Evolutionary conservation across 2,113 vertebrate genomes (phyloP).

Genomic region (Sander vitreus): DNA sequence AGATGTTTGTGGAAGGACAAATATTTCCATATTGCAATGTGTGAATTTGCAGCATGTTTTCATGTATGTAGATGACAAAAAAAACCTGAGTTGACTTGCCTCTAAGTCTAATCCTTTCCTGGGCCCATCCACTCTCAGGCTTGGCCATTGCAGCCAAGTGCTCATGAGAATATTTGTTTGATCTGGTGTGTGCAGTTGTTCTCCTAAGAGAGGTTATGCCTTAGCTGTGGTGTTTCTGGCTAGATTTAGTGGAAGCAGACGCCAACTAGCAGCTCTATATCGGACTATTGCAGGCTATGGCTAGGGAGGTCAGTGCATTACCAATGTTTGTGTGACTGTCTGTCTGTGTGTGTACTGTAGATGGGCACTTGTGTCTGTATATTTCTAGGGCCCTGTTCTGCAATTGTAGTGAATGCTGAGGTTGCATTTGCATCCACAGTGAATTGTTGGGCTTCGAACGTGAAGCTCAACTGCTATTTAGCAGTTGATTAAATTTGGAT

Average conservation of each 20-base stretch:
- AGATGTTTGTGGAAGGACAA: not conserved
- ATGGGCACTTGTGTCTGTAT: constrained; percentile 37
- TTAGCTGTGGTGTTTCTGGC: constrained; percentile 47
- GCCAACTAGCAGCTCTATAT: constrained; percentile 54
- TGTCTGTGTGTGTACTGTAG: constrained; percentile 10
- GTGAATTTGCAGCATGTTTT: constrained; percentile 19
- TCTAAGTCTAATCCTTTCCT: constrained; percentile 19
- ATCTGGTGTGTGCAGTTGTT: constrained; percentile 48
- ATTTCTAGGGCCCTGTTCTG: constrained; percentile 30
- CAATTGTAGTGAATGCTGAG: constrained; percentile 43
- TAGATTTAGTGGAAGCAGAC: constrained; percentile 46
- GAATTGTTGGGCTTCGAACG: constrained; percentile 29
- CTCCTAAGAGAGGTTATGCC: constrained; percentile 45
- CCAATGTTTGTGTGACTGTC: constrained; percentile 20
- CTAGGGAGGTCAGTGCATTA: constrained; percentile 53
- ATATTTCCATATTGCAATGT: not conserved
- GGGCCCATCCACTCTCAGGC: constrained; percentile 24
- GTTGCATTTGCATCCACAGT: constrained; percentile 34
- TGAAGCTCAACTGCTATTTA: constrained; percentile 29
- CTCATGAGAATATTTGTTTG: constrained; percentile 48
- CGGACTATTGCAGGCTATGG: constrained; percentile 56
- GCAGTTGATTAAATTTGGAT: constrained; percentile 19
- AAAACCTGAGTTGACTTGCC: constrained; percentile 19
- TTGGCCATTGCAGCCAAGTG: constrained; percentile 25
- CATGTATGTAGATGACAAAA: constrained; percentile 3